phyloP scores from a whole-genome alignment of 2,113 vertebrate species.

The Pollachius pollachius region DNA sequence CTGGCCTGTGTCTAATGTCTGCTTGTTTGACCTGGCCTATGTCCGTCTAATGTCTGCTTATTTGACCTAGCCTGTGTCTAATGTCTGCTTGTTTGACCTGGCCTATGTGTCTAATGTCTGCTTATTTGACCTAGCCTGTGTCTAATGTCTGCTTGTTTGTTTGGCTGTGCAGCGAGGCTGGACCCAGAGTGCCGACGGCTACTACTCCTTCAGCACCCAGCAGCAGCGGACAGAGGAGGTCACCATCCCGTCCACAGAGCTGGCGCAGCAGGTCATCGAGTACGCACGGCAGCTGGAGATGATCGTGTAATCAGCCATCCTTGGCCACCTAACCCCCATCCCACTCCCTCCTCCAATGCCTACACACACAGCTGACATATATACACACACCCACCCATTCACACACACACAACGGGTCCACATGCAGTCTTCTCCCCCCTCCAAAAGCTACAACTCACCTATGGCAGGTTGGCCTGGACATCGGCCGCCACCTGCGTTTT shows the following conservation, averaged over 20 bases:
- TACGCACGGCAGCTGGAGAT: constrained; percentile 93
- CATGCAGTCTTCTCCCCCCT: neutral
- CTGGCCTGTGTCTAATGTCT: too few species aligned
- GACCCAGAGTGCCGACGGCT: constrained; percentile 80
- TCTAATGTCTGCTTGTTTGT: too few species aligned
- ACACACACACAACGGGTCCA: neutral
- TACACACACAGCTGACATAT: constrained; percentile 27
- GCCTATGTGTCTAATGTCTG: too few species aligned
- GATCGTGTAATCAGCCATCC: constrained; percentile 81
- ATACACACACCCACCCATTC: constrained; percentile 27
- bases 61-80: too few species aligned
- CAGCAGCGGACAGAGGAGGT: constrained; percentile 89
- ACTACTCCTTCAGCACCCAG: constrained; percentile 86
- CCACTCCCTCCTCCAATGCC: constrained; percentile 34
- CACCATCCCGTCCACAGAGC: constrained; percentile 87
- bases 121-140: too few species aligned
- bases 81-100: too few species aligned
- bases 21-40: too few species aligned
- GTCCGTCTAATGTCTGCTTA: too few species aligned
- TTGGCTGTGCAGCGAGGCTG: constrained; percentile 80
- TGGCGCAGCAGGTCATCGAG: constrained; percentile 91
- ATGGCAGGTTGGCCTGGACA: neutral
- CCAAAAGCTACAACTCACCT: neutral
- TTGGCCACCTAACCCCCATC: constrained; percentile 21
- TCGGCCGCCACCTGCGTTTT: too few species aligned